Conservation (phyloP, 2,797 vertebrate species). For the Lateolabrax maculatus region DNA sequence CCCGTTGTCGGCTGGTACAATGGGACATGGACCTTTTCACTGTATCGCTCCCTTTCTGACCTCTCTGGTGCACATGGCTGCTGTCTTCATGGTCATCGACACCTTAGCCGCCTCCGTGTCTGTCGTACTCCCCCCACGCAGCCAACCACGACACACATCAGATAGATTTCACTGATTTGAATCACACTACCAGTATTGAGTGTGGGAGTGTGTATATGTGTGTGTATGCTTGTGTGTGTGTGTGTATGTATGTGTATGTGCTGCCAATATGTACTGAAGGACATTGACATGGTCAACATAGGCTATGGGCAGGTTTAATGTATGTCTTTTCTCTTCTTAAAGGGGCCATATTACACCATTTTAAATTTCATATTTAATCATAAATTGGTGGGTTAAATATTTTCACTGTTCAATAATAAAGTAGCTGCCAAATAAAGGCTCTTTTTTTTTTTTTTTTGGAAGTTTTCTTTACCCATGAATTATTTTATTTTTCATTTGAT, state of each 20-base stretch:
- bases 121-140: constrained; percentile 49
- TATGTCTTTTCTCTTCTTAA: constrained; percentile 57
- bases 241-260: constrained; percentile 51
- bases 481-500: constrained; percentile 29
- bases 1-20: constrained; percentile 77
- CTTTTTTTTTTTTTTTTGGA: constrained; percentile 45
- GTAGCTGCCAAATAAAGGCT: constrained; percentile 75
- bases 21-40: constrained; percentile 87
- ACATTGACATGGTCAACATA: constrained; percentile 71
- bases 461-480: constrained; percentile 11
- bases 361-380: constrained; percentile 72
- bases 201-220: constrained; percentile 44
- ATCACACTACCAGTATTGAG: constrained; percentile 85
- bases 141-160: constrained; percentile 69
- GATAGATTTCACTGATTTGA: constrained; percentile 73
- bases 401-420: constrained; percentile 72
- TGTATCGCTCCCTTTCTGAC: constrained; percentile 84
- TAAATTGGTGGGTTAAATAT: constrained; percentile 53
- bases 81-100: constrained; percentile 68
- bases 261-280: constrained; percentile 83
- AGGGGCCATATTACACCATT: constrained; percentile 74
- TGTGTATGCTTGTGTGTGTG: constrained; percentile 32
- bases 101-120: constrained; percentile 64
- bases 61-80: constrained; percentile 77
- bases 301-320: constrained; percentile 45